These are phyloP conservation scores for Orussus abietinus DNA, from an alignment of 1,140 invertebrate genomes.

Conservation along the genomic window DNA sequence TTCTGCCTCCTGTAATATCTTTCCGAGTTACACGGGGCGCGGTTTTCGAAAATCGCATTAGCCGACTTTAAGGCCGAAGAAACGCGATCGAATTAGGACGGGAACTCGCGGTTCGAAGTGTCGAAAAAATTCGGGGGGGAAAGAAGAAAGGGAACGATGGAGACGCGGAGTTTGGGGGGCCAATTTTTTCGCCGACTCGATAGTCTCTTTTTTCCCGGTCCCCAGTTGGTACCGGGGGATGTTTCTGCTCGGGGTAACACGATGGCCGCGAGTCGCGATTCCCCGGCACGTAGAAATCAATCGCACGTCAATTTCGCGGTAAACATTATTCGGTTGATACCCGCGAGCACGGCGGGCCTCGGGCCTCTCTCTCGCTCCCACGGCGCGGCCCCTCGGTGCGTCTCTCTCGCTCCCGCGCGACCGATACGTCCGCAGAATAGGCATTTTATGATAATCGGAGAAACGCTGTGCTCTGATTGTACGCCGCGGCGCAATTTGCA, in stretches of 20 bases:
- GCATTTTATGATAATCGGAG: constrained; percentile 23
- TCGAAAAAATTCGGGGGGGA: not conserved
- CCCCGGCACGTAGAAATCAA: constrained; percentile 13
- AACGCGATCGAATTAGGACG: too few relatives aligned
- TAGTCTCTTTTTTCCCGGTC: too few relatives aligned
- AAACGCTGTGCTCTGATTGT: constrained; percentile 18
- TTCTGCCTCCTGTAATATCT: too few relatives aligned
- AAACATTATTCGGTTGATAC: constrained; percentile 13
- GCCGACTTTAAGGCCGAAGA: too few relatives aligned
- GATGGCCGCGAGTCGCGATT: too few relatives aligned
- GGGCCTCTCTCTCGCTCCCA: constrained; percentile 6
- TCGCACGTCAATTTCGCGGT: constrained; percentile 15
- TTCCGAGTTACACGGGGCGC: too few relatives aligned
- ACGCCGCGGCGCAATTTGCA: too few relatives aligned
- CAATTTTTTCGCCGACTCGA: too few relatives aligned
- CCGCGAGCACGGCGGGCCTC: constrained; percentile 2
- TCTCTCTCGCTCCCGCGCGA: constrained; percentile 6
- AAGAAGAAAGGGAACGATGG: not conserved
- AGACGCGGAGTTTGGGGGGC: not conserved
- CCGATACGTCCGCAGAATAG: constrained; percentile 19
- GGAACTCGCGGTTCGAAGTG: too few relatives aligned
- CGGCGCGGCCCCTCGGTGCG: constrained; percentile 3
- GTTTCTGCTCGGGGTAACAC: too few relatives aligned
- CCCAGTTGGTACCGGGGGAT: too few relatives aligned
- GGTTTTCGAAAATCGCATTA: too few relatives aligned